Conservation (phyloP, 2,113 vertebrate species). For the Scytalopus superciliaris region DNA sequence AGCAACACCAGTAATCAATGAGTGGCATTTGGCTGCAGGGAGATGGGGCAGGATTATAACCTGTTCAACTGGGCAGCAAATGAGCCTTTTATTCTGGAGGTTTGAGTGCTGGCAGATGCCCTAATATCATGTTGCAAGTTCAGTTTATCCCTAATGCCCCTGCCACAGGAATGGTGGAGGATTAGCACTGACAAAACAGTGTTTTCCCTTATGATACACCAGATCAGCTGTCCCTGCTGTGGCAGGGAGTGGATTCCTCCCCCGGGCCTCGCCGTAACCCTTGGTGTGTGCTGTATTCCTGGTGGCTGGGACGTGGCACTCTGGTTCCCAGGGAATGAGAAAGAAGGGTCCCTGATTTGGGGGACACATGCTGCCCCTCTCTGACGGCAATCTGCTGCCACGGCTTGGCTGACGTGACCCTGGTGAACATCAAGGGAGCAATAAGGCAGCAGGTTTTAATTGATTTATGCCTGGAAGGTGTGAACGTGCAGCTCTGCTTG, state of each 20-base stretch:
- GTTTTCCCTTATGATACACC: neutral
- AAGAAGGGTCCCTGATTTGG: neutral
- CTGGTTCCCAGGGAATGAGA: neutral
- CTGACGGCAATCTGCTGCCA: neutral
- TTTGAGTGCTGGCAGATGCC: neutral
- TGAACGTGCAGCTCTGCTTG: neutral
- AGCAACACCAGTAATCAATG: neutral
- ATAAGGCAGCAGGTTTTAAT: neutral
- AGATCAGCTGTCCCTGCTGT: neutral
- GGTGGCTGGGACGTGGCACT: neutral
- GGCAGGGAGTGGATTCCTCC: neutral
- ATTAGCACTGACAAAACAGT: neutral
- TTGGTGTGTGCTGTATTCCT: neutral
- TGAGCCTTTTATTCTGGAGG: constrained; percentile 22
- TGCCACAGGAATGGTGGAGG: neutral
- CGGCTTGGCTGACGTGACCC: neutral
- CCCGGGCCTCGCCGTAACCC: neutral
- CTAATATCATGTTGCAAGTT: constrained; percentile 3
- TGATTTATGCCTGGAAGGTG: neutral
- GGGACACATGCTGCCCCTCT: rapidly evolving
- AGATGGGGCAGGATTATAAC: constrained; percentile 6
- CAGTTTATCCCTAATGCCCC: constrained; percentile 1
- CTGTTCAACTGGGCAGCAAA: constrained; percentile 40
- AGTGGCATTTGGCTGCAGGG: neutral
- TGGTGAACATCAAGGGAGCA: neutral